Base-by-base conservation (phyloP, 1,140 invertebrate genomes). In the Oscheius sp. region DNA sequence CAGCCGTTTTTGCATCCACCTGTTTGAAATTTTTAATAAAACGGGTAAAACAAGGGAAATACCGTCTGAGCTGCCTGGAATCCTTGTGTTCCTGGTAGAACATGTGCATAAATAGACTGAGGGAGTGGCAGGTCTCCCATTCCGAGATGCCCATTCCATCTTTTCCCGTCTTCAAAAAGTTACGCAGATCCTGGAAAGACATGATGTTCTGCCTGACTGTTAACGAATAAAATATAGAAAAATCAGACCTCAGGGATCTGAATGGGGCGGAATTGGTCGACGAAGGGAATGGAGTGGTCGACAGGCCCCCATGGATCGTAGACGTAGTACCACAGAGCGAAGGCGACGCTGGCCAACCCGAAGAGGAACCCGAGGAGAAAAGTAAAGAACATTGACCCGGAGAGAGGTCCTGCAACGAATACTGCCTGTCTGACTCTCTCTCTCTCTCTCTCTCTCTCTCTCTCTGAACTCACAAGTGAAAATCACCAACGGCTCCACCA, bases 81-180 rank as follows among this genome's bases (percentile, higher is more conserved):
- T 82, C 80, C 36, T 81, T 82, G 76, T 80, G 78, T 46, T 82
- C 80, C 55, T 83, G 80, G 58, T 76, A 82, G 3, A 82, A 68
- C 61, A 83, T 83, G 29, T 82, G 80, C 20, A 82, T 63, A 10
- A 82, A 66, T 2, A 83, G 63, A 52, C 69, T 78, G 4, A 82
- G 55, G 7, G 75, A 75, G 52, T 71, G 72, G 32, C 78, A 81
- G 2, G 77, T 69, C 61, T 82, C 80, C 71, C 78, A 77, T 64
- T 79, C 74, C 1, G 77, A 77, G 35, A 73, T 74, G 3, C 73
- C 76, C 62, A 64, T 67, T 23, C 81, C 81, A 66, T 81, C 81
- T 45, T 78, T 59, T 34, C 71, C 66, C 4, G 81, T 79, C 10
- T 72, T 72, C 3, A 82, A 46, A 64, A 82, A 82, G 2, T 49